phyloP scores from a whole-genome alignment of 1,140 invertebrate species.

The Bombyx mori region DNA sequence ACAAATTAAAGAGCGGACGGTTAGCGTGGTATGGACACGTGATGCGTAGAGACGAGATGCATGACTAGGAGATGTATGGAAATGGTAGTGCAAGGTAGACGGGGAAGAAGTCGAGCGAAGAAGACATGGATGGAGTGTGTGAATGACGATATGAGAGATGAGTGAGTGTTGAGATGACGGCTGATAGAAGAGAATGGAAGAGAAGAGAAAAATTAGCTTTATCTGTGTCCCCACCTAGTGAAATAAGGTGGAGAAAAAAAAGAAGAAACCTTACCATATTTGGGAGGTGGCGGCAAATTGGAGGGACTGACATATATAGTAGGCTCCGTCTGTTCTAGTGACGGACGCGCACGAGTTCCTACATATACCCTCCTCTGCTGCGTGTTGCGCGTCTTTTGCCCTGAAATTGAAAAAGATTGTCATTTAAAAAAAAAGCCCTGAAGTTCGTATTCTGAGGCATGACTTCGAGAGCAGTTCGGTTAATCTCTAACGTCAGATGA shows the following conservation, averaged over 20 bases:
- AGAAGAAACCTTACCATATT: slow-evolving; percentile 45
- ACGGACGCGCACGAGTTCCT: slow-evolving; percentile 29
- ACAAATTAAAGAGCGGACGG: too few relatives aligned
- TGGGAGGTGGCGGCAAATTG: slow-evolving; percentile 57
- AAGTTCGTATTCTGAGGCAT: too few relatives aligned
- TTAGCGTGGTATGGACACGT: too few relatives aligned
- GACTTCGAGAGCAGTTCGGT: too few relatives aligned
- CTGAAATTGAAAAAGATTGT: slow-evolving; percentile 31
- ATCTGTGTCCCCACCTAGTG: not conserved
- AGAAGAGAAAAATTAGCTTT: not conserved
- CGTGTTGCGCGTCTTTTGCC: slow-evolving; percentile 57
- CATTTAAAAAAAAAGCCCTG: not conserved
- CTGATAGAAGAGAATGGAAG: too few relatives aligned
- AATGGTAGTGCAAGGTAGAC: too few relatives aligned
- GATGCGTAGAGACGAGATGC: not conserved
- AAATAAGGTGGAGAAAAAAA: not conserved
- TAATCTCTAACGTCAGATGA: too few relatives aligned
- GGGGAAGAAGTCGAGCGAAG: too few relatives aligned
- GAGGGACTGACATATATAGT: slow-evolving; percentile 59
- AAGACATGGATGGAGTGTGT: too few relatives aligned
- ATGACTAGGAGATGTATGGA: too few relatives aligned
- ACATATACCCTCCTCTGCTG: slow-evolving; percentile 50
- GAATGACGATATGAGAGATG: too few relatives aligned
- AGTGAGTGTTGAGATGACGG: too few relatives aligned
- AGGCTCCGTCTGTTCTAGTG: slow-evolving; percentile 32